These are phyloP conservation scores for Agrochola litura DNA, from an alignment of 2,888 invertebrate genomes.

Conservation along the genomic window DNA sequence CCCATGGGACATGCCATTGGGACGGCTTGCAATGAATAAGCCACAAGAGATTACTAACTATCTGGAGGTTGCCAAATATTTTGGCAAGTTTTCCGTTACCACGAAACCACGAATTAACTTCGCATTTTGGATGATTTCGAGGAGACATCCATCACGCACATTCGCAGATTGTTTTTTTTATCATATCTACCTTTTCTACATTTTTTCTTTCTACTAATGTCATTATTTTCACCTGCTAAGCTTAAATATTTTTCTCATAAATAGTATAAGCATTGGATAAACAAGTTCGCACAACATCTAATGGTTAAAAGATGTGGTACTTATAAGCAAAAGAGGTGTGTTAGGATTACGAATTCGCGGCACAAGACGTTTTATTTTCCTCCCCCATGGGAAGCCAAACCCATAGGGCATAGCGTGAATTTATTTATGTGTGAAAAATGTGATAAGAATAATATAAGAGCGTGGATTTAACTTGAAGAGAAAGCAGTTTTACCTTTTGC, in stretches of 20 bases:
- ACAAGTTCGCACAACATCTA: neutral
- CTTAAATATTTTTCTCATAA: neutral
- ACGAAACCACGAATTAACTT: neutral
- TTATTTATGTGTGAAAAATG: constrained; percentile 33
- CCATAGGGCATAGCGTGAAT: neutral
- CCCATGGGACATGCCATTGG: neutral
- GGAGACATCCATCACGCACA: neutral
- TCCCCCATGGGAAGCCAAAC: constrained; percentile 10
- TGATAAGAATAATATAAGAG: constrained; percentile 24
- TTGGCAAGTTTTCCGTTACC: neutral
- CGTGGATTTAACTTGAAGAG: constrained; percentile 12
- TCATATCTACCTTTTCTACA: neutral
- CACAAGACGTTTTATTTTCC: constrained; percentile 12
- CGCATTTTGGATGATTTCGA: neutral
- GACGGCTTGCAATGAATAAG: neutral
- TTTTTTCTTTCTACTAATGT: too few relatives aligned
- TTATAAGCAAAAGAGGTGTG: neutral
- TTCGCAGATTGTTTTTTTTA: neutral
- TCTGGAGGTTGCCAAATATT: neutral
- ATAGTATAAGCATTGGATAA: neutral
- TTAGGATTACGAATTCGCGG: neutral
- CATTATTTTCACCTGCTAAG: neutral
- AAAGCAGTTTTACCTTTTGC: neutral
- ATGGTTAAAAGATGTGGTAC: constrained; percentile 10
- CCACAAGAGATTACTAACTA: neutral